Percentiles rank a stretch among this genome's conserved stretches.
Conservation (phyloP, 1,140 invertebrate genomes). For the Nasonia longicornis region DNA sequence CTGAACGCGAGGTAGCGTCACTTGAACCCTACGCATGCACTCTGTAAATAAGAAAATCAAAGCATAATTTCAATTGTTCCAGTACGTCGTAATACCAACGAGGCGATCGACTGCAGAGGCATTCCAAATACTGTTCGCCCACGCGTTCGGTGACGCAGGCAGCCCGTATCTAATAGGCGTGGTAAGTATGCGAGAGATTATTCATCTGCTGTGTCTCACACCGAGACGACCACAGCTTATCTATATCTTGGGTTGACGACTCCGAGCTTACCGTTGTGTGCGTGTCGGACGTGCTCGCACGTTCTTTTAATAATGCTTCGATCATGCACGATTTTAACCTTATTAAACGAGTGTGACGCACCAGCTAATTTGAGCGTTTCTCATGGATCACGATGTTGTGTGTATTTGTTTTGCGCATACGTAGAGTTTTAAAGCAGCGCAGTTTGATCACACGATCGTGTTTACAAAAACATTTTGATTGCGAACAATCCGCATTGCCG, state of each 20-base stretch:
- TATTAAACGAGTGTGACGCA: conserved; percentile 7
- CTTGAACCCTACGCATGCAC: not conserved
- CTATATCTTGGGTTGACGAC: not conserved
- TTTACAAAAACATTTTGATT: conserved; percentile 38
- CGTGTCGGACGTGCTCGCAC: not conserved
- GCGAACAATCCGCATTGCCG: not conserved
- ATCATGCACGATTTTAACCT: conserved; percentile 14
- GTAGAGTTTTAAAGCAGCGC: not conserved
- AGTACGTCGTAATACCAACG: conserved; percentile 93
- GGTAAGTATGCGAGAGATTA: conserved; percentile 72
- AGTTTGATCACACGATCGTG: not conserved
- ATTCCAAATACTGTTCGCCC: conserved; percentile 93
- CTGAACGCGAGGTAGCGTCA: not conserved
- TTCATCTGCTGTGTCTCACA: conserved; percentile 15
- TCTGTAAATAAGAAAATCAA: conserved; percentile 15
- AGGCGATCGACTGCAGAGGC: conserved; percentile 93
- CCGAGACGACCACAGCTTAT: not conserved
- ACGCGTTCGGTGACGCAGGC: conserved; percentile 92
- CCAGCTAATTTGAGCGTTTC: not conserved
- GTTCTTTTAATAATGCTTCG: conserved; percentile 15
- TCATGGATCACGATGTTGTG: not conserved
- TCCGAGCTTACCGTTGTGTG: not conserved
- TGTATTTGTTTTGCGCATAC: not conserved
- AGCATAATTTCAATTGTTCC: conserved; percentile 61
- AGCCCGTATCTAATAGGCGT: conserved; percentile 93